Evolutionary conservation across 64 coral and sea anemone genomes (phyloP), one percentile per base, ranked within the genome.

Genomic region (Porites australiensis): DNA sequence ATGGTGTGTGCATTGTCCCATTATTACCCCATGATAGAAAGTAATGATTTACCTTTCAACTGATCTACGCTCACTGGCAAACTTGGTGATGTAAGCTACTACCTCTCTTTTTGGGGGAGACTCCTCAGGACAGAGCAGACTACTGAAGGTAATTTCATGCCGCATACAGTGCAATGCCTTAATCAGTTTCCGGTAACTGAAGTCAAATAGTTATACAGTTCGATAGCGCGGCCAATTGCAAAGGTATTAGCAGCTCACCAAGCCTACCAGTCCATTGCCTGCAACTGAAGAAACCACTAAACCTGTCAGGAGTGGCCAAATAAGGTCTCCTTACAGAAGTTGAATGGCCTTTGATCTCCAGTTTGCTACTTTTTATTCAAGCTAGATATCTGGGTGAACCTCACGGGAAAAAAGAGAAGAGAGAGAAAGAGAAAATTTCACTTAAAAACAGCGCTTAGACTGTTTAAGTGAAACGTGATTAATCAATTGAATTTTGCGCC

Each of bases 1-100:
- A 37, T 27, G 22, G 77, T 59, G 77, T 79, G 77, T 79, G 77
- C 54, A 44, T 79, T 79, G 77, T 79, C 77, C 77, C 77, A 61
- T 59, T 15, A 9, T 55, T 9, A 8, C 75, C n/a, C 2, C 50
- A 8, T 37, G n/a, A 4, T 70, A 70, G 2, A 6, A 23, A 8
- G 66, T 70, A 13, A 70, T 27, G 66, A 70, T 21, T 70, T 4
- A 20, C 18, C 66, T 70, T 19, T n/a, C 18, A 27, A 9, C 66
- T 70, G 19, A 22, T 6, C 66, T 70, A 23, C 66, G 66, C 66
- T n/a, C n/a, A n/a, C n/a, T 70, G 6, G 66, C 20, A 70, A 70
- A 23, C 27, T 70, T 70, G 21, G 66, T 6, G 19, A 37, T 37
- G 66, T 6, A 23, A n/a, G 66, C 75, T 77, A n/a, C 48, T 57